Evolutionary conservation across 2,888 invertebrate species (phyloP), one percentile per base, ranked within the genome.

Genomic region (Mesodorylaimus sp.): DNA sequence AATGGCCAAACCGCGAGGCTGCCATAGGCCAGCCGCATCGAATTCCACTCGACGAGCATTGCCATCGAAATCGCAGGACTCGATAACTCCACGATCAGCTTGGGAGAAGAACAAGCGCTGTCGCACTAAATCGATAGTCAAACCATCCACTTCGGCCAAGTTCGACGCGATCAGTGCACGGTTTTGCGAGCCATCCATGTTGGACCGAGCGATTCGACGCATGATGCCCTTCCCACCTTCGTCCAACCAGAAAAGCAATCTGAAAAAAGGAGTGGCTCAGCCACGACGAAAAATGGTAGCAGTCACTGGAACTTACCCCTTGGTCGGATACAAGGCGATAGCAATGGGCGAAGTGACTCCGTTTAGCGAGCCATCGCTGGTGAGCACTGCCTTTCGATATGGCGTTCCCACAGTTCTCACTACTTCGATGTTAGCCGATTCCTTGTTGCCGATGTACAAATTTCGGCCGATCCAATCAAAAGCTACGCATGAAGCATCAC

Each of bases 401-500:
- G 82, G 80, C 1, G 77, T 74, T 3, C 60, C 64, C 21, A 55
- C 53, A 5, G 63, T 63, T 23, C 62, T 52, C 1, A 89, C 76
- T 1, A 86, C 78, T 70, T 91, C 89, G 55, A 95, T 82, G 57
- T 87, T 89, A 49, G 86, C 83, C 1, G 87, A 62, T 25, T 64
- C 54, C 36, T 81, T 77, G 63, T 91, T 93, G 26, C 86, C 88
- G 67, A 93, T 80, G 66, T 82, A 93, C 32, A 97, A 68, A 70
- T 95, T 97, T 49, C 89, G 75, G 2, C 93, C 91, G 24, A 93
- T 74, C 93, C 95, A 95, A 67, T 97, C 95, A 62, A 91, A 84
- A 0, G 93, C 91, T 38, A 97, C 77, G 0, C 84, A 78, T 32
- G 83, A 83, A 0, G 91, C 85, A 0, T 87, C 81, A 0, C 91